Evolutionary conservation across 2,888 invertebrate genomes (phyloP), one percentile per base, ranked within the genome.

Genomic region (Hirtodrosophila trivittata): DNA sequence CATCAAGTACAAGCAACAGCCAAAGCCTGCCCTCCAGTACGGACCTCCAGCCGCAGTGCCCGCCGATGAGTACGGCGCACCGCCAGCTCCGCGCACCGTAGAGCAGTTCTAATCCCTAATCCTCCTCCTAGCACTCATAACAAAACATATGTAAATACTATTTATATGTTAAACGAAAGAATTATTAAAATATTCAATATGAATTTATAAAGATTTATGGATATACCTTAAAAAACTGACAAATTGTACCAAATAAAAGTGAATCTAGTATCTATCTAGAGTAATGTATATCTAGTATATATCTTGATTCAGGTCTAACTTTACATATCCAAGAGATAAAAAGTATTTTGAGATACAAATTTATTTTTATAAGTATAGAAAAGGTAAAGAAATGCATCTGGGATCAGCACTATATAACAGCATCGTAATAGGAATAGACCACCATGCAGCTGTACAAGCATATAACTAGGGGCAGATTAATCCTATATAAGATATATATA

Each of bases 1-100:
- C 92, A 96, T 96, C 92, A 94, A 96, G 92, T 97, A 96, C 75
- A 91, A 90, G 67, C 89, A 88, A 59, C 89, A 88, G 41, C 84
- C 77, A 12, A 89, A 89, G 52, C 89, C 89, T 9, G 90, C 90
- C 13, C 81, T 88, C 6, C 80, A 86, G 42, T 88, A 89, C 51
- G 90, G 90, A 21, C 91, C 91, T 1, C 89, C 91, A 21, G 86
- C 86, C 41, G 52, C 83, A 5, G 80, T 86, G 8, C 89, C 91
- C 30, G 87, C 89, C 51, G 77, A 84, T 12, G 88, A 88, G 55
- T 89, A 88, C 51, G 88, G 84, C 57, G 89, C 75, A 56, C 90
- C 81, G 9, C 77, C 60, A 25, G 83, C 86, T 18, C 82, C 82
- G 5, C 83, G 82, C 37, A 74, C 65, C n/a, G 60, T 78, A 39